These are phyloP conservation scores for Periophthalmus modestus DNA, from an alignment of 2,113 vertebrate genomes.

Conservation along the genomic window DNA sequence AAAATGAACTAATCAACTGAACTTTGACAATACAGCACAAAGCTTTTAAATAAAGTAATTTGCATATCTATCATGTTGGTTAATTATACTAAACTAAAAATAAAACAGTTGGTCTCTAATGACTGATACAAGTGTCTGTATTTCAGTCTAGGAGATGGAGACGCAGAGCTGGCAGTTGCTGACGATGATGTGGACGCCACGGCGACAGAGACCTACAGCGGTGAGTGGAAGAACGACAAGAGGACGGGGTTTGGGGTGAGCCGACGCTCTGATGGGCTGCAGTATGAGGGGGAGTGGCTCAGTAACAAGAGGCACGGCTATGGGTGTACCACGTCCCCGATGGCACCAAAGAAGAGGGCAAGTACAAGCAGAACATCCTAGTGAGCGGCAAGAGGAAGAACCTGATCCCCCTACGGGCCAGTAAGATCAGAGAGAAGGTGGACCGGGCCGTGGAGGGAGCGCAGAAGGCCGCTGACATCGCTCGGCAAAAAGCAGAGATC, in stretches of 20 bases:
- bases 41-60: neutral
- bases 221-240: constrained; percentile 98
- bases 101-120: neutral
- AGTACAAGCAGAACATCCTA: constrained; percentile 96
- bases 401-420: constrained; percentile 93
- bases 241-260: constrained; percentile 90
- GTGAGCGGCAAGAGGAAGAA: constrained; percentile 97
- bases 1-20: neutral
- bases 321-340: constrained; percentile 94
- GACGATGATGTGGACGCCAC: constrained; percentile 96
- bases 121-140: constrained; percentile 6
- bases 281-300: constrained; percentile 96
- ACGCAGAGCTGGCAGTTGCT: constrained; percentile 80
- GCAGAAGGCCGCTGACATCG: constrained; percentile 88
- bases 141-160: constrained; percentile 90
- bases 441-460: constrained; percentile 92
- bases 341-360: constrained; percentile 96
- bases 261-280: constrained; percentile 91
- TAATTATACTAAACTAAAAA: neutral
- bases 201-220: constrained; percentile 91
- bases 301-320: constrained; percentile 95
- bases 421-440: constrained; percentile 98
- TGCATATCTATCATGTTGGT: neutral
- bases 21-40: neutral
- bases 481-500: constrained; percentile 95